Base-by-base conservation (phyloP, 2,797 vertebrate species). In the Alcedo quadribrachys region DNA sequence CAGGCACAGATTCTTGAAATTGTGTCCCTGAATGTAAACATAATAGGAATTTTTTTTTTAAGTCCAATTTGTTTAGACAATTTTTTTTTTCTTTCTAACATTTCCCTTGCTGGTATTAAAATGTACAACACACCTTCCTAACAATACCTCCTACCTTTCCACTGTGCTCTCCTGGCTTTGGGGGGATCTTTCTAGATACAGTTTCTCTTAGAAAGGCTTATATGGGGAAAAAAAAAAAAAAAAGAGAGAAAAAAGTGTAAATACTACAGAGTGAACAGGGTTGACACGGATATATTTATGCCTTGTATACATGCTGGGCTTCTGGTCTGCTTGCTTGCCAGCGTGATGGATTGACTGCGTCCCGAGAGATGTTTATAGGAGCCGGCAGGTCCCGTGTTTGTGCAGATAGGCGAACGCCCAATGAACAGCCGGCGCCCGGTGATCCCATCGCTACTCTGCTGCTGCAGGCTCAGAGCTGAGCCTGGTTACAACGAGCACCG, bases 261-360 rank as follows among this genome's bases (percentile, higher is more conserved):
- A 62, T 63, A 30, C 28, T 42, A 33, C 60, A 16, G 25, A 54
- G n/a, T 8, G 81, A 85, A 90, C 87, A 76, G 32, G 37, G 71
- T 92, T 93, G 86, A 16, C 73, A 30, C 35, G 45, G 63, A 37
- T 71, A 8, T 87, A 61, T 93, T 92, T 84, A 90, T 85, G 53
- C 50, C 74, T 58, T 79, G 89, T 67, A 32, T 86, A 81, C 83
- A 75, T 15, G 63, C 66, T 68, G 55, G 89, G 77, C 66, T 95
- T 76, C 93, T 82, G 58, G 32, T 65, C 69, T 90, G 76, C 69
- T n/a, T 48, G 55, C 91, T 57, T 85, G 82, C 68, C 57, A 14
- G n/a, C 5, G 1, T 85, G 87, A 95, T 65, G 77, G 89, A 92
- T 89, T 54, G 87, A 61, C 89, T 81, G 82, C 14, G 4, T 20